Evolutionary conservation across 2,888 invertebrate species (phyloP).

Genomic region (Eretmocerus hayati): DNA sequence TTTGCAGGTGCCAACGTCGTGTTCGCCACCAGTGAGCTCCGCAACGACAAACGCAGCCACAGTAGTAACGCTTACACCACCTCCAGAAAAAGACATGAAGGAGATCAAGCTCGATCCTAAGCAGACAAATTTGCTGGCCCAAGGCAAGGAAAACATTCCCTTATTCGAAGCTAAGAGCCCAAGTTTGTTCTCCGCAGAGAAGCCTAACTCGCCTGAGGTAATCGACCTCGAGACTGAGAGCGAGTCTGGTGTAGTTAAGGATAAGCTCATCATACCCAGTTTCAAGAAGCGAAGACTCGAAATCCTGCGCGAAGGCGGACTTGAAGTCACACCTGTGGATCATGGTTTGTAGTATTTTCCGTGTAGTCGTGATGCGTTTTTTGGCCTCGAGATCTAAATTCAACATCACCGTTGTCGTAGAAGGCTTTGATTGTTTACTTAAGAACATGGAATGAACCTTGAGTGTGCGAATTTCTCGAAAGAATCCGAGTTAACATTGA

Average conservation of each 20-base stretch:
- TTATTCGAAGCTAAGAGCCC: slow-evolving; percentile 40
- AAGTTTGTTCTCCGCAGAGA: slow-evolving; percentile 39
- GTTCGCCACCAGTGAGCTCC: slow-evolving; percentile 36
- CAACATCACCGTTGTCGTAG: no score
- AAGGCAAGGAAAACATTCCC: slow-evolving; percentile 55
- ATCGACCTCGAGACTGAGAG: slow-evolving; percentile 54
- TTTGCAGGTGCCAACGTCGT: slow-evolving; percentile 30
- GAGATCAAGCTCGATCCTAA: slow-evolving; percentile 41
- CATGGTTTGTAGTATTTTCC: no score
- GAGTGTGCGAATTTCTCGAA: no score
- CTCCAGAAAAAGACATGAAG: slow-evolving; percentile 45
- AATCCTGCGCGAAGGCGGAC: slow-evolving; percentile 66
- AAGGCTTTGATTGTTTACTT: no score
- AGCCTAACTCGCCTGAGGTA: slow-evolving; percentile 57
- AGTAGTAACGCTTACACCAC: slow-evolving; percentile 45
- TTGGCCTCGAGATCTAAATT: no score
- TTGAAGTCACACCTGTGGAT: slow-evolving; percentile 66
- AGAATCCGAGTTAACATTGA: no score
- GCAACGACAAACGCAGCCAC: slow-evolving; percentile 41
- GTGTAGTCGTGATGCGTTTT: no score
- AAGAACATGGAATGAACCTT: no score
- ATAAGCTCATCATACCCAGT: slow-evolving; percentile 44
- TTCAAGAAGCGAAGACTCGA: slow-evolving; percentile 67
- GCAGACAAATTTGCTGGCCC: slow-evolving; percentile 44
- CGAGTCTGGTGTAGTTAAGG: slow-evolving; percentile 32